Evolutionary conservation across 1,140 invertebrate genomes (phyloP), one percentile per base, ranked within the genome.

Genomic region (Bombus sibiricus): DNA sequence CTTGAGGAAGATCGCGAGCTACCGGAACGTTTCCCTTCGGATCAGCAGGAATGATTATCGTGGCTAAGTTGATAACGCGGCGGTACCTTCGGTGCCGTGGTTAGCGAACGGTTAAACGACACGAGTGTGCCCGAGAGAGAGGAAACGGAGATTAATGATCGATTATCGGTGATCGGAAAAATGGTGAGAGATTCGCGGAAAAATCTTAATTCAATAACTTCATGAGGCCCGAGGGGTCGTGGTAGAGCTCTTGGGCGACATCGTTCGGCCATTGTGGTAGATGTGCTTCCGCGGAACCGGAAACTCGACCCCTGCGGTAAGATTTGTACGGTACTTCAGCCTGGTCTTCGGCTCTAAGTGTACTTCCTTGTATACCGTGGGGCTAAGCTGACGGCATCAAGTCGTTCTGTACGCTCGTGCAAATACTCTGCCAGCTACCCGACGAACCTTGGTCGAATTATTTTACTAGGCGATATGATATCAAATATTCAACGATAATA

Each of bases 281-380:
- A 77, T 39, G 81, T 80, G 88, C 85, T 77, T n/a, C 66, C 75
- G 79, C 66, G 72, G 39, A 83, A 89, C 71, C 89, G 89, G 87
- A 89, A 87, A 66, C 85, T 78, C 57, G 84, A 59, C 32, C 77
- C 75, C 86, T 85, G 73, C 85, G 80, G 79, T 85, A 90, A 92
- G 92, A 92, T 91, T 92, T 89, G 81, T 88, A 86, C 83, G 76
- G 86, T 69, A 77, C 86, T 86, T 66, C 22, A 69, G 77, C 66
- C 34, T 69, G 53, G 57, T 86, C 82, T 79, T 75, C 32, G 28
- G 39, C 83, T 92, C 88, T 89, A 91, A 93, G 92, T 93, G 91
- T 92, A 89, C 90, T 92, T 91, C 74, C 89, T 90, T 92, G 89
- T 93, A 92, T 88, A 88, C 80, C 89, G 85, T 74, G 64, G 86